Evolutionary conservation across 2,888 invertebrate species (phyloP).

Genomic region (Asteroscopus sphinx): DNA sequence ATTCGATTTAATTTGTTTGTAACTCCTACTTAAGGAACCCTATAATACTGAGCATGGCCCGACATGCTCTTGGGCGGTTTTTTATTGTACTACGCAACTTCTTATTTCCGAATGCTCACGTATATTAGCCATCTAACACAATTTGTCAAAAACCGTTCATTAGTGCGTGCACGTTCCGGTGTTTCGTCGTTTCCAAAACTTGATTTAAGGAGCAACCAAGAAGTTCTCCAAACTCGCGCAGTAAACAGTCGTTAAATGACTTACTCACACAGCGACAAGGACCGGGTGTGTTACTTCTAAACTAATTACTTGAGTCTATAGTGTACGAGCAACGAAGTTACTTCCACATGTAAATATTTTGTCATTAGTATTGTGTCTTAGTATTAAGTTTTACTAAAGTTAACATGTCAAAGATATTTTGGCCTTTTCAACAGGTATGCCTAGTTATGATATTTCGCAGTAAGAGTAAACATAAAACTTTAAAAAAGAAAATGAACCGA

Average conservation of each 20-base stretch:
- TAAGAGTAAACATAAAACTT: no score
- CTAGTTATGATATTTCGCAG: not conserved
- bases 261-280: constrained; percentile 46
- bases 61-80: no score
- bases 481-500: no score
- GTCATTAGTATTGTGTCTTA: constrained; percentile 7
- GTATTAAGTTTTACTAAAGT: no score
- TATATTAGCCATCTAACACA: constrained; percentile 9
- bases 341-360: constrained; percentile 6
- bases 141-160: constrained; percentile 31
- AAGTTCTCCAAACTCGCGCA: constrained; percentile 50
- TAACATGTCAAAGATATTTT: no score
- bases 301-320: constrained; percentile 49
- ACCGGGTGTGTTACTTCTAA: constrained; percentile 42
- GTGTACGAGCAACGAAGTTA: constrained; percentile 10
- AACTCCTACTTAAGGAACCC: no score
- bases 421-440: not conserved
- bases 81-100: no score
- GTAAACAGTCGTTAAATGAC: constrained; percentile 57
- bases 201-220: constrained; percentile 49
- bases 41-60: no score
- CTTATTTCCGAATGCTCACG: not conserved
- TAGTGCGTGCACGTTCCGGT: constrained; percentile 41
- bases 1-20: no score
- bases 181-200: constrained; percentile 49